Base-by-base conservation (phyloP, 2,113 vertebrate genomes). In the Struthio camelus region DNA sequence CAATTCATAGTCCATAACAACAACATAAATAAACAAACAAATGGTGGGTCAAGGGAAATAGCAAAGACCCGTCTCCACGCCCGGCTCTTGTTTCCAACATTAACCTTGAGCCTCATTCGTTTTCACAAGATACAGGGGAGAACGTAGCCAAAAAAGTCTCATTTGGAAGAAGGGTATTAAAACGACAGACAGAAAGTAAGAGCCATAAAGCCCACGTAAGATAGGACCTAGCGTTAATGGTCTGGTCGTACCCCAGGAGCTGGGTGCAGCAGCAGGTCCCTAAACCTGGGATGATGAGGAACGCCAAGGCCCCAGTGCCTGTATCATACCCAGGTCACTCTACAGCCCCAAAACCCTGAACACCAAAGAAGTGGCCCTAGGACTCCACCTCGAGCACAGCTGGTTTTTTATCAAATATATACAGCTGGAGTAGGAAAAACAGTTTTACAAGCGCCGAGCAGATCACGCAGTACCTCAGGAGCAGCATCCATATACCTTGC, bases 401-500 rank as follows among this genome's bases (percentile, higher is more conserved):
- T 61, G 36, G 61, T 32, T 76, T 95, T 91, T 75, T 51, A 93
- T 87, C 72, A 89, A 78, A 94, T 89, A 75, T 24, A 84, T 67
- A 61, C 7, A 46, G 38, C 73, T 93, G 78, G 70, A 92, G 67
- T 38, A 80, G 32, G 56, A 87, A 91, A 90, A 54, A 32, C 5
- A 53, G 40, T 93, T 94, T 82, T 70, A 85, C 23, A 54, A 78
- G 42, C 11, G 46, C 16, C 91, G 61, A 91, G 62, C n/a, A 85
- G 58, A 89, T 14, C 42, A 87, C 51, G 79, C 50, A 95, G 71
- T 79, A 83, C 54, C 64, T 97, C 79, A 48, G 32, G 85, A 96
- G 87, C 25, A 73, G 56, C 65, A 93, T 90, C 82, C 61, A 67
- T 87, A 93, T 42, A 77, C 38, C 80, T 83, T 76, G 93, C 81